Evolutionary conservation across 2,797 vertebrate species (phyloP).

Genomic region (Iguana delicatissima): DNA sequence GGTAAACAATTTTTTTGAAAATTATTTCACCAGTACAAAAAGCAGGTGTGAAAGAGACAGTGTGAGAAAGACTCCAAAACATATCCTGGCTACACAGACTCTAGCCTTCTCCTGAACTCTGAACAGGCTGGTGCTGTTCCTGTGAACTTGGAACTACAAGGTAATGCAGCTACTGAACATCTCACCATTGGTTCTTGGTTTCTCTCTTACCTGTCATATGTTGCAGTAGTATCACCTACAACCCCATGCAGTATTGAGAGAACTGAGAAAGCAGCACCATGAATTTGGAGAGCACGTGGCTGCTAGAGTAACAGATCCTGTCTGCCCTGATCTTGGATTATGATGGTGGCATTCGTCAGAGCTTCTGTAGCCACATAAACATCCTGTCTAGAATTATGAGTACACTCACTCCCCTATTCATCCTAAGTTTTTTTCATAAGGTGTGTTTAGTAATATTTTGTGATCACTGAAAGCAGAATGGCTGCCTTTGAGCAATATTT

Average conservation of each 20-base stretch:
- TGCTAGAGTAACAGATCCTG: conserved; percentile 44
- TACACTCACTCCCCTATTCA: conserved; percentile 28
- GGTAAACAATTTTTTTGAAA: conserved; percentile 40
- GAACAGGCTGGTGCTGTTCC: conserved; percentile 51
- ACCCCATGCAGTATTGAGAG: conserved; percentile 50
- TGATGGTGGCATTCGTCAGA: conserved; percentile 45
- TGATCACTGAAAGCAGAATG: conserved; percentile 69
- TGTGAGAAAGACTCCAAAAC: conserved; percentile 11
- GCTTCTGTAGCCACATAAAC: conserved; percentile 49
- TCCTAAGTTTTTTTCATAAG: conserved; percentile 64
- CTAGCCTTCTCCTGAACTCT: conserved; percentile 47
- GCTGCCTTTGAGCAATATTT: conserved; percentile 72
- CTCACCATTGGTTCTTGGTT: conserved; percentile 47
- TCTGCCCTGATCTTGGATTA: conserved; percentile 43
- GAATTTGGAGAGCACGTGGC: conserved; percentile 6
- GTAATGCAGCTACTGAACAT: conserved; percentile 46
- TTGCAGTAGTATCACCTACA: conserved; percentile 36
- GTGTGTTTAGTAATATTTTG: conserved; percentile 70
- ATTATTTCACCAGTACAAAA: conserved; percentile 62
- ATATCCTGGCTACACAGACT: conserved; percentile 45
- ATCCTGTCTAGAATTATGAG: conserved; percentile 46
- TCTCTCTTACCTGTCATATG: conserved; percentile 17
- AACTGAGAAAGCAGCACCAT: conserved; percentile 25
- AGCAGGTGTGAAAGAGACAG: conserved; percentile 34
- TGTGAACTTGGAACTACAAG: conserved; percentile 41